Base-by-base conservation (phyloP, 2,113 vertebrate genomes). In the Halichoerus grypus region DNA sequence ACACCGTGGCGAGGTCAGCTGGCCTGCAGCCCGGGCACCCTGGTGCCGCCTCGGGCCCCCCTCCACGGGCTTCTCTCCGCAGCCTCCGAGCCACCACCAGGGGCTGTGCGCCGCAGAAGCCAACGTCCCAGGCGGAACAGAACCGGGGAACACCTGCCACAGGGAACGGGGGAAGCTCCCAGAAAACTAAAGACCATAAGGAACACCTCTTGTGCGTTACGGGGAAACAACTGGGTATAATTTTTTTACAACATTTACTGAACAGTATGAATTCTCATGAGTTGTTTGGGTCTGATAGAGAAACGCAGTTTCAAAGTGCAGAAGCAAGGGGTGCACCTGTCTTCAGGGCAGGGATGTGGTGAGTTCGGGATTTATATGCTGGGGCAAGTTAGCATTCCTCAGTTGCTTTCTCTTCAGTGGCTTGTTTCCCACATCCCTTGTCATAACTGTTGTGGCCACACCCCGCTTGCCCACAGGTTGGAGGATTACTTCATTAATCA, bases 401-500 rank as follows among this genome's bases (percentile, higher is more conserved):
- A 1, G 19, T 16, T 18, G 42, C 12, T 14, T 12, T 74, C 14
- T 36, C 49, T 79, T 15, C 2, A 5, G 49, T 14, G 63, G 57
- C 24, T 26, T 12, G 7, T 26, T 71, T 46, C n/a, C 39, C 55
- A 1, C 0, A 7, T 33, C 61, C n/a, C 46, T 7, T 8, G 33
- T 42, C 15, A 3, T 10, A 72, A 85, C 36, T 63, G 14, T n/a
- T 7, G 72, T n/a, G 49, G 12, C 51, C 65, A 65, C 46, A n/a
- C 3, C 22, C n/a, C n/a, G 9, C n/a, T 31, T 51, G 39, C 59
- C 59, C 84, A 24, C 6, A 63, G 74, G 42, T 7, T 59, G 59
- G 81, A 74, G 69, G n/a, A 80, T 39, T 13, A 69, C 55, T 95
- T 95, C 87, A 94, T 63, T 57, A 46, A 84, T 57, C 46, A 92